Percentiles rank a stretch among this genome's conserved stretches.
phyloP scores from a whole-genome alignment of 1,140 invertebrate genomes.

The Cotesia typhae region DNA sequence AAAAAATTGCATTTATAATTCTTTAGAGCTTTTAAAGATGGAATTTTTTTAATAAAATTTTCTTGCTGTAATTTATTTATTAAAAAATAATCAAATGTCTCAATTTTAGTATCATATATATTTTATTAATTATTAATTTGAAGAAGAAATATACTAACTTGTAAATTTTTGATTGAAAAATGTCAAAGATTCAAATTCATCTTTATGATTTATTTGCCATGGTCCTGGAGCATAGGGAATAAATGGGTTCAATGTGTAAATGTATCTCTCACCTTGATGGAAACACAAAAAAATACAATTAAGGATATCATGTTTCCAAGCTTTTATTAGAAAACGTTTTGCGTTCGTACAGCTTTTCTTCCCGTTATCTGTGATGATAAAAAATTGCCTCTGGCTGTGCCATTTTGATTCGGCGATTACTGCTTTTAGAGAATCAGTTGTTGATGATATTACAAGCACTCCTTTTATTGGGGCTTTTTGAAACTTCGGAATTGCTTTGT shows the following conservation, averaged over 20 bases:
- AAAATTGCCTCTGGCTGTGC: background rate
- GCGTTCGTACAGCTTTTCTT: background rate
- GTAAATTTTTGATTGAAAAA: background rate
- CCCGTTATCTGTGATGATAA: background rate
- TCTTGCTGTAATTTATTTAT: too few species aligned
- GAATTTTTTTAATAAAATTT: too few species aligned
- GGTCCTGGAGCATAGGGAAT: background rate
- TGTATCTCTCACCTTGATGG: background rate
- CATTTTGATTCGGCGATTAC: background rate
- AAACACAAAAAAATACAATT: background rate
- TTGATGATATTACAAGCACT: too few species aligned
- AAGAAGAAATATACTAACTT: too few species aligned
- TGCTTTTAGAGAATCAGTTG: too few species aligned
- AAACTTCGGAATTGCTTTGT: too few species aligned
- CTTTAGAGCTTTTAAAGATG: too few species aligned
- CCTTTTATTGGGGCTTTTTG: too few species aligned
- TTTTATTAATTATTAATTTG: too few species aligned
- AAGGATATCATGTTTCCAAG: background rate
- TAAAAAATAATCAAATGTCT: too few species aligned
- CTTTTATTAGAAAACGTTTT: background rate
- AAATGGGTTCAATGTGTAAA: slow-evolving; percentile 7
- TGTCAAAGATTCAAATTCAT: slow-evolving; percentile 1
- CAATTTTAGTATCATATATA: too few species aligned
- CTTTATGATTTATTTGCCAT: background rate
- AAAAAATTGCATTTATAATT: too few species aligned